Evolutionary conservation across 2,797 vertebrate species (phyloP).

Genomic region (Chrysocyon brachyurus): DNA sequence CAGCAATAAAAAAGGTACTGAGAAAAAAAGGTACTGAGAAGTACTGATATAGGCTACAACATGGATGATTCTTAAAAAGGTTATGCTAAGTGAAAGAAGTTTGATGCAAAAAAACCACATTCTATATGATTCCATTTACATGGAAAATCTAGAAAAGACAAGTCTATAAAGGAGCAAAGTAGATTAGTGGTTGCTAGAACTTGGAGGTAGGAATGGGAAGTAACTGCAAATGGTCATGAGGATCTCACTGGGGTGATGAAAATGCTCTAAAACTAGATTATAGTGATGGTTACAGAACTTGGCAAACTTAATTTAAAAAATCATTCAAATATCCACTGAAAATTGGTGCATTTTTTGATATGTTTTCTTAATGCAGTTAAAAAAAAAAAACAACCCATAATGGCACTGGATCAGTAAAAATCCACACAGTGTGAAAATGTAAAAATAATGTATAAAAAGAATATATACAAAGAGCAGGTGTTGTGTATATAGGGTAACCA

Average conservation of each 20-base stretch:
- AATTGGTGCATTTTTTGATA: constrained; percentile 44
- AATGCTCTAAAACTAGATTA: constrained; percentile 12
- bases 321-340: not conserved
- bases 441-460: constrained; percentile 49
- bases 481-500: not conserved
- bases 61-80: not conserved
- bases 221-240: not conserved
- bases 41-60: not conserved
- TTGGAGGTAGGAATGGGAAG: not conserved
- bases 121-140: not conserved
- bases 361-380: constrained; percentile 5
- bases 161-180: not conserved
- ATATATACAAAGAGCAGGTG: constrained; percentile 28
- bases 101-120: not conserved
- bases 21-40: not conserved
- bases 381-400: not conserved
- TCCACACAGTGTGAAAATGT: not conserved
- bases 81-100: not conserved
- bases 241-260: not conserved
- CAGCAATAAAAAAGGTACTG: not conserved
- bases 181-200: not conserved
- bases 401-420: constrained; percentile 49
- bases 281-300: not conserved
- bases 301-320: not conserved
- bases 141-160: not conserved